A percentile compares a stretch with the other conserved stretches of the same genome.
phyloP scores from a whole-genome alignment of 2,797 vertebrate species.

The Otolemur crassicaudatus region DNA sequence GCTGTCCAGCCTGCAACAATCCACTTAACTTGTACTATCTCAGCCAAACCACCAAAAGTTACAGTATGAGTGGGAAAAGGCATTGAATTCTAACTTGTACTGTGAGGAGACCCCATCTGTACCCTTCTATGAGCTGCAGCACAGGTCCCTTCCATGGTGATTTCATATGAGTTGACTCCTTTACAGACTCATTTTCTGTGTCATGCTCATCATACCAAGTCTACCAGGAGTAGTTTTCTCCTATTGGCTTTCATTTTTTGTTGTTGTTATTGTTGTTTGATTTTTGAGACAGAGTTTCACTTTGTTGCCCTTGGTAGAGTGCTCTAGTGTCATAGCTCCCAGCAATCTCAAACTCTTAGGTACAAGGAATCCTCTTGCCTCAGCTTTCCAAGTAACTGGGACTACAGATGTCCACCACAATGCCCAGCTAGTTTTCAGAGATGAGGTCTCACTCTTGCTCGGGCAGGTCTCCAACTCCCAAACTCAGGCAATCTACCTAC shows the following conservation, averaged over 20 bases:
- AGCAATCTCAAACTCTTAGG: too few species aligned
- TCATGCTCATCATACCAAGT: not conserved
- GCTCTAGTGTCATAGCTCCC: too few species aligned
- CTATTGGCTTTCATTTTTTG: not conserved
- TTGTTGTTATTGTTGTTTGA: not conserved
- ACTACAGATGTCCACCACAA: too few species aligned
- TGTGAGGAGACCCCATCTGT: not conserved
- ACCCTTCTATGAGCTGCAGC: not conserved
- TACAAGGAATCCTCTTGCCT: too few species aligned
- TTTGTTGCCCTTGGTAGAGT: too few species aligned
- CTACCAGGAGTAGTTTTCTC: not conserved
- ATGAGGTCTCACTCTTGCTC: too few species aligned
- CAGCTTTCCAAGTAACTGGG: too few species aligned
- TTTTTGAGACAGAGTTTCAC: too few species aligned
- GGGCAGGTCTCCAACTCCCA: too few species aligned
- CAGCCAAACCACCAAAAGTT: not conserved
- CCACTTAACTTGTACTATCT: not conserved
- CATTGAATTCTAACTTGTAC: not conserved
- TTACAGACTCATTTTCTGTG: not conserved
- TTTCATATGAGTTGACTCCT: not conserved
- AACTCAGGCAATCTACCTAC: too few species aligned
- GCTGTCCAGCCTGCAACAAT: conserved; percentile 2
- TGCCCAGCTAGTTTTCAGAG: too few species aligned
- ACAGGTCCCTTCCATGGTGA: rapidly evolving
- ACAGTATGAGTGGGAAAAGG: not conserved